These are phyloP conservation scores for Lepus timidus DNA, from an alignment of 2,113 vertebrate species.

Conservation along the genomic window DNA sequence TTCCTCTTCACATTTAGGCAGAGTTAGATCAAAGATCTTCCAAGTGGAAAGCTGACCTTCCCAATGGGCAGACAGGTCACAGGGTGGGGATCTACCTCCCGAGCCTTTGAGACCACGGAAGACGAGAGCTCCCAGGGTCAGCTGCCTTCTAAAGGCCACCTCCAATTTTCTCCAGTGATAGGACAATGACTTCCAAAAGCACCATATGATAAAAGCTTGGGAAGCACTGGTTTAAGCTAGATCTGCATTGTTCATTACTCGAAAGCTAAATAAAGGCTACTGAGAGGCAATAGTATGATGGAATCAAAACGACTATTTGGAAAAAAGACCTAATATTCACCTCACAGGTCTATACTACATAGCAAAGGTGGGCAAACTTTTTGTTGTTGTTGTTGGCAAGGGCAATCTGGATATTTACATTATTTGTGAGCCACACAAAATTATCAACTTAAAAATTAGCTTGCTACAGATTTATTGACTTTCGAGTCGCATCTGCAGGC, in stretches of 20 bases:
- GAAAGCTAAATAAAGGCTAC: slow-evolving; percentile 32
- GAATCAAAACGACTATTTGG: neutral
- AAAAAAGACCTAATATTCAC: neutral
- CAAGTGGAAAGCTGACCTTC: neutral
- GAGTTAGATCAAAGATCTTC: neutral
- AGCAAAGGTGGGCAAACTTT: no score
- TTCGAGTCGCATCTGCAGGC: no score
- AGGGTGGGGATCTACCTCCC: neutral
- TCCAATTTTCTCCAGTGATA: neutral
- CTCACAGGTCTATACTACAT: neutral
- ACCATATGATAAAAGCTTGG: neutral
- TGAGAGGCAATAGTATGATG: neutral
- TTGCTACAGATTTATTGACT: no score
- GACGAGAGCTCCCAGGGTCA: neutral
- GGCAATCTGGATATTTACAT: no score
- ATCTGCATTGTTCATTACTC: neutral
- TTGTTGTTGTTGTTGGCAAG: no score
- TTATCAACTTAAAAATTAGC: no score
- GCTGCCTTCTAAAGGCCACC: neutral
- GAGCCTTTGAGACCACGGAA: neutral
- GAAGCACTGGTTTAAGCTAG: neutral
- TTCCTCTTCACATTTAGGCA: neutral
- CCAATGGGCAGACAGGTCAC: neutral
- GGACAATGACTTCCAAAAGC: neutral
- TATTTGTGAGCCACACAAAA: no score